Conservation (phyloP, 2,113 vertebrate species). For the Sisor rabdophorus region DNA sequence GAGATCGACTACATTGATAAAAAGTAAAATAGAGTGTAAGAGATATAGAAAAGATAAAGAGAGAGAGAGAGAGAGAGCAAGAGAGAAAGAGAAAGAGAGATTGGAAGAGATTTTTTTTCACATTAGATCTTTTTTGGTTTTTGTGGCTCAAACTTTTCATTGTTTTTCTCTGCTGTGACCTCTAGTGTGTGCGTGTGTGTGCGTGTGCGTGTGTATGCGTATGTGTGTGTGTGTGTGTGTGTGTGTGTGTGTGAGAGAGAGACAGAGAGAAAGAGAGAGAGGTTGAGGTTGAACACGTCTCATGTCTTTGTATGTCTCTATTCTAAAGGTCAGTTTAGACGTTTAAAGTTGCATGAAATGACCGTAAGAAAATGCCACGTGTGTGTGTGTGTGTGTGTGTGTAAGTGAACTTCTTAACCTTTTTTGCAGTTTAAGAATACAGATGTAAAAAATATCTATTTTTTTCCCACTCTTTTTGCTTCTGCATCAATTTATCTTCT, state of each 20-base stretch:
- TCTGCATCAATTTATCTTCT: background rate
- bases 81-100: no score
- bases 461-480: background rate
- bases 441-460: background rate
- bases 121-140: constrained; percentile 45
- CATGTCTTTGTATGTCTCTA: constrained; percentile 45
- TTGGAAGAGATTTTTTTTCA: background rate
- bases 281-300: constrained; percentile 14
- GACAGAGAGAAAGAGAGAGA: no score
- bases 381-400: background rate
- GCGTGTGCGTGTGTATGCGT: constrained; percentile 50
- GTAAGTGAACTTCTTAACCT: background rate
- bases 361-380: background rate
- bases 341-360: constrained; percentile 6
- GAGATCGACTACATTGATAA: no score
- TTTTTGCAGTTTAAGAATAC: background rate
- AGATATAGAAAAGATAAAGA: no score
- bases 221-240: constrained; percentile 48
- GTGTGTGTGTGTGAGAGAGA: constrained; percentile 44
- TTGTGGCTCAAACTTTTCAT: constrained; percentile 37
- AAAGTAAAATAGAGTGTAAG: no score
- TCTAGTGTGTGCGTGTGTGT: constrained; percentile 54
- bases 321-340: constrained; percentile 63
- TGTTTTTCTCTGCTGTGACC: constrained; percentile 34
- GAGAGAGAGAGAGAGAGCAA: no score